phyloP scores from a whole-genome alignment of 2,888 invertebrate genomes.

The Lycophotia porphyrea region DNA sequence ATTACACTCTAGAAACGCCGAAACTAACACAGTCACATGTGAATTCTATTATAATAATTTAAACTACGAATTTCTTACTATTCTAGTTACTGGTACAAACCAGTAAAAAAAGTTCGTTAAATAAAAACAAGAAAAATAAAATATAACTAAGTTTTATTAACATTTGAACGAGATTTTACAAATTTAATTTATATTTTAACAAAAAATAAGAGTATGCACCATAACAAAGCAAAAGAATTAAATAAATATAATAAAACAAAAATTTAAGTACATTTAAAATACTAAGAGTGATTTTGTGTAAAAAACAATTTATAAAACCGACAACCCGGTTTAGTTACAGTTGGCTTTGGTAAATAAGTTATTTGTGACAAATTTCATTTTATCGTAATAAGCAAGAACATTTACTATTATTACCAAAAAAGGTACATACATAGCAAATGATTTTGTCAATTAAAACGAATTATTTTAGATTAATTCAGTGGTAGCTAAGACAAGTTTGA shows the following conservation, averaged over 20 bases:
- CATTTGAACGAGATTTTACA: constrained; percentile 64
- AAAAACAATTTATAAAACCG: constrained; percentile 32
- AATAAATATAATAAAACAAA: constrained; percentile 48
- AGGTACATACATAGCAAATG: not conserved
- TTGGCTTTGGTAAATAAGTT: not conserved
- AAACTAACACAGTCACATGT: constrained; percentile 41
- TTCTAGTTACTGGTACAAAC: constrained; percentile 12
- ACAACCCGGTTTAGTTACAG: constrained; percentile 31
- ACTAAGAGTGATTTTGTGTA: constrained; percentile 37
- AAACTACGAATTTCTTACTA: constrained; percentile 33
- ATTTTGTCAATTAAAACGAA: not conserved
- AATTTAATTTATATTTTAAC: constrained; percentile 45
- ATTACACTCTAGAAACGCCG: constrained; percentile 32
- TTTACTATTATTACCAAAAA: not conserved
- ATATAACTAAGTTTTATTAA: constrained; percentile 60
- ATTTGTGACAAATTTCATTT: constrained; percentile 3
- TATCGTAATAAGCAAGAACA: not conserved
- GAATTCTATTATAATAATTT: constrained; percentile 34
- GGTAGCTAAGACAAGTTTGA: not conserved
- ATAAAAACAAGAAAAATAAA: constrained; percentile 27
- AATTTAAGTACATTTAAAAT: constrained; percentile 61
- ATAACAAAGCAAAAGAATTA: constrained; percentile 52
- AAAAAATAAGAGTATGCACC: constrained; percentile 44
- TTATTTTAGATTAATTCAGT: not conserved
- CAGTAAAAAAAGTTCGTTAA: constrained; percentile 4